Percentiles rank a stretch among this genome's conserved stretches.
These are phyloP conservation scores for Drosophila prosaltans DNA, from an alignment of 1,140 invertebrate genomes.

Conservation along the genomic window DNA sequence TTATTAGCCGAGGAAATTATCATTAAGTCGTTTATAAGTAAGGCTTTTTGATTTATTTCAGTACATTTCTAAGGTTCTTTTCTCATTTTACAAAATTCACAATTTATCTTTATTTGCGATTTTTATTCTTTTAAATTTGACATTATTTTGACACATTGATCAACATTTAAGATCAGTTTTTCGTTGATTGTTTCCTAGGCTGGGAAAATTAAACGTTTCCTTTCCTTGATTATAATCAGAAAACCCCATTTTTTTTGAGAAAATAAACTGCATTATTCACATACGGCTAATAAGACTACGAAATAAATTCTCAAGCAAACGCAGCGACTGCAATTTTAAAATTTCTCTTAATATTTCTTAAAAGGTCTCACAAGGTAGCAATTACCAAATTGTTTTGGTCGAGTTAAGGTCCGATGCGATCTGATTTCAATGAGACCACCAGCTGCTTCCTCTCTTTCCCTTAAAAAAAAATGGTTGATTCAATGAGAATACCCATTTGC, in stretches of 20 bases:
- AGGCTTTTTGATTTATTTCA: too few relatives aligned
- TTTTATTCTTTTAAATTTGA: too few relatives aligned
- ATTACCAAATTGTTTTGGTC: conserved; percentile 58
- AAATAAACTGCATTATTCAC: not conserved
- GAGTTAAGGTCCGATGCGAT: conserved; percentile 36
- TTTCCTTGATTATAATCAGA: conserved; percentile 44
- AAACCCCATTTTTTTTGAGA: not conserved
- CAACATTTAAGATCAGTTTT: too few relatives aligned
- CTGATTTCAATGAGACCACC: conserved; percentile 45
- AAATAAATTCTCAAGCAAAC: not conserved
- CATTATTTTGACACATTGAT: too few relatives aligned
- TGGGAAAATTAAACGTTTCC: not conserved
- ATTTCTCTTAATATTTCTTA: conserved; percentile 26
- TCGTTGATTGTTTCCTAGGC: too few relatives aligned
- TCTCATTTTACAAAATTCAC: too few relatives aligned
- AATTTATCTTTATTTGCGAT: too few relatives aligned
- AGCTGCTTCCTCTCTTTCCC: conserved; percentile 61
- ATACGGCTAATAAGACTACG: not conserved
- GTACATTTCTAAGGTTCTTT: too few relatives aligned
- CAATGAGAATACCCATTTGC: conserved; percentile 30
- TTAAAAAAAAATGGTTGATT: conserved; percentile 32
- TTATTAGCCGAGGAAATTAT: too few relatives aligned
- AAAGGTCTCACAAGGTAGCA: conserved; percentile 40
- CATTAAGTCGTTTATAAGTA: too few relatives aligned
- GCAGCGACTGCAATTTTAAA: conserved; percentile 31